These are phyloP conservation scores for Heliconius cydno DNA, from an alignment of 2,888 invertebrate genomes.

Conservation along the genomic window DNA sequence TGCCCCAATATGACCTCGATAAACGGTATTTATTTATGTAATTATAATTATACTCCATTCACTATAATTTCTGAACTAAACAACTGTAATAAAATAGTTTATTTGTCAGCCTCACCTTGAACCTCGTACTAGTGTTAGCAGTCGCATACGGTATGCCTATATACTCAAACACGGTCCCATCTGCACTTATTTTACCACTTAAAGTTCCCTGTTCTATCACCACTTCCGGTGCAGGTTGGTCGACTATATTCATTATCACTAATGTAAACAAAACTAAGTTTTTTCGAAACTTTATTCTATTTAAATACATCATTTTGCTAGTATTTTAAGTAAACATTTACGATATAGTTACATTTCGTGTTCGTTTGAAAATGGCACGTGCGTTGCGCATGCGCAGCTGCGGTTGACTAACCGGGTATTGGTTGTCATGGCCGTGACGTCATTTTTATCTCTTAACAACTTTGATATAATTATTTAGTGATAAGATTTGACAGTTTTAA, in stretches of 20 bases:
- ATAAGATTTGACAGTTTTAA: neutral
- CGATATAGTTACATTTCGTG: neutral
- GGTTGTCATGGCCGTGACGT: neutral
- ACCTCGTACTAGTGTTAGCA: slow-evolving; percentile 63
- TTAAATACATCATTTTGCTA: slow-evolving; percentile 12
- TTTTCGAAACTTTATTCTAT: slow-evolving; percentile 61
- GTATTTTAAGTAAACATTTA: neutral
- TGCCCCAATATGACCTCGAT: neutral
- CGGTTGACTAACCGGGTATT: slow-evolving; percentile 11
- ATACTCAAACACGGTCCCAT: slow-evolving; percentile 74
- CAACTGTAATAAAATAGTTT: neutral
- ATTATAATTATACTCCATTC: neutral
- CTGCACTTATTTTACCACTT: slow-evolving; percentile 68
- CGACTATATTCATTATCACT: slow-evolving; percentile 69
- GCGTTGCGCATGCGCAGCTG: slow-evolving; percentile 7
- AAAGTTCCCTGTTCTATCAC: slow-evolving; percentile 70
- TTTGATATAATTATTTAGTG: neutral
- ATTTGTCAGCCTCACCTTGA: slow-evolving; percentile 62
- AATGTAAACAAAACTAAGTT: slow-evolving; percentile 67
- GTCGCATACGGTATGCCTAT: slow-evolving; percentile 74
- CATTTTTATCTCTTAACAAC: neutral
- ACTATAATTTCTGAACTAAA: neutral
- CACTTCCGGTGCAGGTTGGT: slow-evolving; percentile 74
- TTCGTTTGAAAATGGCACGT: neutral
- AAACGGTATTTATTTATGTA: neutral